phyloP scores from a whole-genome alignment of 2,888 invertebrate genomes.

The Adelphocoris suturalis region DNA sequence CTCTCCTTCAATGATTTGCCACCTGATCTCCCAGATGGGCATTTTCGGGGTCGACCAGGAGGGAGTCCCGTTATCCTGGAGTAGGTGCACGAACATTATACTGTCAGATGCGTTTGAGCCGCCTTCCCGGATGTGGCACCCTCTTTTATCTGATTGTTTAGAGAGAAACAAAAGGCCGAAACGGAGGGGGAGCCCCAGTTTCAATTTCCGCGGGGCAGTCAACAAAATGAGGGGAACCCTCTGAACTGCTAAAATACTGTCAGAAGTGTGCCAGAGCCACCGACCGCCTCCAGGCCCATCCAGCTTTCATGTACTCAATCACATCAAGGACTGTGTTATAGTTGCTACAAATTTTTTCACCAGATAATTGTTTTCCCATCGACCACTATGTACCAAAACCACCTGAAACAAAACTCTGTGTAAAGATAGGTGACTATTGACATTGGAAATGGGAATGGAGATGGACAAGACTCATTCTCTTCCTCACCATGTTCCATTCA shows the following conservation, averaged over 20 bases:
- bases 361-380: too few relatives aligned
- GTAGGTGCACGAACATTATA: constrained; percentile 44
- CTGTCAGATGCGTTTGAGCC: constrained; percentile 47
- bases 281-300: not conserved
- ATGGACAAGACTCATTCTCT: too few relatives aligned
- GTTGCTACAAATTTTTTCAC: too few relatives aligned
- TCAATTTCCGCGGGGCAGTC: constrained; percentile 36
- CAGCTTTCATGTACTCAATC: not conserved
- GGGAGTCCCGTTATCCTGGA: constrained; percentile 44
- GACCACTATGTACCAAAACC: too few relatives aligned
- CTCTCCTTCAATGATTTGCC: too few relatives aligned
- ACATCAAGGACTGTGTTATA: too few relatives aligned
- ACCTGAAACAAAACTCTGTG: too few relatives aligned
- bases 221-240: not conserved
- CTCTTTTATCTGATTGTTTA: constrained; percentile 56
- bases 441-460: too few relatives aligned
- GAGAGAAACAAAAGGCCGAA: constrained; percentile 41
- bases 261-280: constrained; percentile 24
- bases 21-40: not conserved
- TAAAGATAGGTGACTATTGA: too few relatives aligned
- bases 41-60: not conserved
- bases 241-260: not conserved
- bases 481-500: too few relatives aligned
- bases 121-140: constrained; percentile 57
- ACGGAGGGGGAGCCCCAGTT: constrained; percentile 22